phyloP scores from a whole-genome alignment of 2,113 vertebrate genomes.

The Capreolus pygargus region DNA sequence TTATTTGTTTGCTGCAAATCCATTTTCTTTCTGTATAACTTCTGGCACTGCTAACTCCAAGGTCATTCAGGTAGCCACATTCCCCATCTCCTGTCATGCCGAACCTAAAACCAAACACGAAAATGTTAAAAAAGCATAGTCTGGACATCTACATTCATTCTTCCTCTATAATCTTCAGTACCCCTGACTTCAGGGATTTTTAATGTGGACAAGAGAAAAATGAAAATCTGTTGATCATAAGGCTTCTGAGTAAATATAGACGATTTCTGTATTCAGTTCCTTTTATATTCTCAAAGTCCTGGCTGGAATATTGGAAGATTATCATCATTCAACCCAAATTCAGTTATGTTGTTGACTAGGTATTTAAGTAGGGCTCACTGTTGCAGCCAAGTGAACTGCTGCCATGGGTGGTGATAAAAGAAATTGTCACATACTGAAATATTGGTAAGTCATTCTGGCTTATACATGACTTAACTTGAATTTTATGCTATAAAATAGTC shows the following conservation, averaged over 20 bases:
- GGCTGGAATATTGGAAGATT: neutral
- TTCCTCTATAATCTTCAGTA: neutral
- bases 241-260: neutral
- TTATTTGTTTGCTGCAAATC: slow-evolving; percentile 16
- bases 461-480: neutral
- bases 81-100: neutral
- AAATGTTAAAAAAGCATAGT: neutral
- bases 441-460: neutral
- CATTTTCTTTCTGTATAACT: neutral
- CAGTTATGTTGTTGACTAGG: neutral
- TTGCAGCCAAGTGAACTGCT: neutral
- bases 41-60: neutral
- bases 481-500: neutral
- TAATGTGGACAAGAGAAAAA: neutral
- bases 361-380: neutral
- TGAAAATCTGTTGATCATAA: neutral
- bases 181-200: neutral
- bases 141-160: rapidly evolving
- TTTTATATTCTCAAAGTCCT: neutral
- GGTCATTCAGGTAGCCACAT: neutral
- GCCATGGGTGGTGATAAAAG: neutral
- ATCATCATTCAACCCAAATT: neutral
- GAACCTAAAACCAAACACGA: neutral
- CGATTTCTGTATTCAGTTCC: neutral
- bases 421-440: neutral